Percentiles rank a stretch among this genome's conserved stretches.
Evolutionary conservation across 2,797 vertebrate species (phyloP).

Genomic region (Dryobates pubescens): DNA sequence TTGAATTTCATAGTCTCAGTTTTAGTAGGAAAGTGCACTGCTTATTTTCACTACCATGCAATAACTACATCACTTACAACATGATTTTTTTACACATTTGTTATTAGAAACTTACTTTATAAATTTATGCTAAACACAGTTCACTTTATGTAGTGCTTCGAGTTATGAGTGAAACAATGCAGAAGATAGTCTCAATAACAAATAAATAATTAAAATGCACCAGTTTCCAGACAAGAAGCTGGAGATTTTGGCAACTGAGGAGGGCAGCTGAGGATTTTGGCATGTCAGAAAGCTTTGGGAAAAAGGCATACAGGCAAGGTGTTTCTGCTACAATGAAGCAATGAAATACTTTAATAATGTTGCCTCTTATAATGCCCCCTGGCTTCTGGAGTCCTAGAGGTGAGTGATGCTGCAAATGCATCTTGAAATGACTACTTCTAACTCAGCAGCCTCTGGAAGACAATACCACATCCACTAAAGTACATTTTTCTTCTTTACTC

Average conservation of each 20-base stretch:
- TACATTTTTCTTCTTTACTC: background rate
- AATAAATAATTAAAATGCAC: background rate
- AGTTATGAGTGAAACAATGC: background rate
- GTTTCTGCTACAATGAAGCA: background rate
- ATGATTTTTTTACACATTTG: rapidly evolving
- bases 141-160: background rate
- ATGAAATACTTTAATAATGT: background rate
- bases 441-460: background rate
- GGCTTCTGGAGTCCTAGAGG: background rate
- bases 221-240: background rate
- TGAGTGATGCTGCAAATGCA: background rate
- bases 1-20: background rate
- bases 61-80: rapidly evolving
- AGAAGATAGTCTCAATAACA: background rate
- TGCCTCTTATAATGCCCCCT: background rate
- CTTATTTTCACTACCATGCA: background rate
- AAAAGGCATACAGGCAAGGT: background rate
- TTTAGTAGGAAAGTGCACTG: background rate
- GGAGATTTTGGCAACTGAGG: background rate
- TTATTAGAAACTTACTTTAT: background rate
- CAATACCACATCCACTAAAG: background rate
- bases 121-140: background rate
- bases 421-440: background rate
- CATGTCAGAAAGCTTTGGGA: background rate
- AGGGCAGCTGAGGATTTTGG: background rate